Evolutionary conservation across 2,113 vertebrate species (phyloP).

Genomic region (Cettia cetti): DNA sequence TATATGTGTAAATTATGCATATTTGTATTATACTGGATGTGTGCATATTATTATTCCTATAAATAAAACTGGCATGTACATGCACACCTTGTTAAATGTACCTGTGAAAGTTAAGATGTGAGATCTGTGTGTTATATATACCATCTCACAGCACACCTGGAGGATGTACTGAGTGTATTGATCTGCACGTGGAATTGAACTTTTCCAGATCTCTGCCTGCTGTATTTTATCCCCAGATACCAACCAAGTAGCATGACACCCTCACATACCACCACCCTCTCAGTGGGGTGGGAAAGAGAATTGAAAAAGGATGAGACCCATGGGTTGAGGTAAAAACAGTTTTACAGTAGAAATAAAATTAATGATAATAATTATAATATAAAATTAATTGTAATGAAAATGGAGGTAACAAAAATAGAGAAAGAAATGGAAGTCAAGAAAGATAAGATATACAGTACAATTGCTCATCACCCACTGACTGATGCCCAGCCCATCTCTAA

Average conservation of each 20-base stretch:
- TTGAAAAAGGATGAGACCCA: neutral
- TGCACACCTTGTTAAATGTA: neutral
- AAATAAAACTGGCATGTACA: accelerated
- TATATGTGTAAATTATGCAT: neutral
- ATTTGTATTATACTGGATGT: accelerated
- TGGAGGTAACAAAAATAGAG: neutral
- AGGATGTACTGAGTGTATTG: neutral
- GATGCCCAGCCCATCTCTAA: neutral
- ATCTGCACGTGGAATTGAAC: neutral
- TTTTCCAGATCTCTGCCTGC: neutral
- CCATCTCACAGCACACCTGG: neutral
- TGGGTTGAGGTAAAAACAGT: neutral
- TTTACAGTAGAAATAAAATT: neutral
- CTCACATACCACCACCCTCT: neutral
- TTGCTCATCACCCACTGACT: neutral
- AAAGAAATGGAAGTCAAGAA: neutral
- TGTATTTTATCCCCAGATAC: neutral
- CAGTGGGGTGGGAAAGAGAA: neutral
- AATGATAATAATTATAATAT: neutral
- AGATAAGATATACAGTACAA: too few relatives aligned
- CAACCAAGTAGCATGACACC: neutral
- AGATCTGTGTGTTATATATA: neutral
- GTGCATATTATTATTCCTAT: accelerated
- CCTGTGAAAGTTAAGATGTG: neutral
- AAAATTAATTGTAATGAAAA: neutral